phyloP scores from a whole-genome alignment of 2,888 invertebrate species.

The Pseudococcus longispinus region DNA sequence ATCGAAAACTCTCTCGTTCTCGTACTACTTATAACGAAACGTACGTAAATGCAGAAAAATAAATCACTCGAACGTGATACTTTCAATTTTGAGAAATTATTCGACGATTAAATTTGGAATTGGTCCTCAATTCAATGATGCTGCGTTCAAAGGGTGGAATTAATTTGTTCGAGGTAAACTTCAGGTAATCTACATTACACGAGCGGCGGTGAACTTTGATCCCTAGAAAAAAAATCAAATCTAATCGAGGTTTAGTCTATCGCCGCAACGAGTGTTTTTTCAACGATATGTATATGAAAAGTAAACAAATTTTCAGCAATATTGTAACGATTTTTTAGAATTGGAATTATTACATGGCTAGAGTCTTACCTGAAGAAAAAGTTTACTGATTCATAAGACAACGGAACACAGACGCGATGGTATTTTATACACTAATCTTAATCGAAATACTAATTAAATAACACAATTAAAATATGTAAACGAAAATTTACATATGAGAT shows the following conservation, averaged over 20 bases:
- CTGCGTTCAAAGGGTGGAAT: background rate
- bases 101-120: background rate
- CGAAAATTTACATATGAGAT: background rate
- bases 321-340: background rate
- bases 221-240: background rate
- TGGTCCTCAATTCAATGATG: background rate
- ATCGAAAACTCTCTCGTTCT: background rate
- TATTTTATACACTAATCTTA: background rate
- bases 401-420: background rate
- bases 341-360: background rate
- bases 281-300: background rate
- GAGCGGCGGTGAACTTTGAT: background rate
- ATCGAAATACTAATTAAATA: conserved; percentile 6
- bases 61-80: background rate
- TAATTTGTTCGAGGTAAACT: background rate
- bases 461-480: background rate
- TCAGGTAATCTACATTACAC: background rate
- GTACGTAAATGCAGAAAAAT: background rate
- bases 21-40: background rate
- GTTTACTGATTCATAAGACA: background rate
- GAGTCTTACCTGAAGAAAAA: background rate
- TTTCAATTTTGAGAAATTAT: background rate
- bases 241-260: background rate
- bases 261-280: background rate
- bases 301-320: background rate